Evolutionary conservation across 2,797 vertebrate genomes (phyloP).

Genomic region (Spinibarbus caldwelli): DNA sequence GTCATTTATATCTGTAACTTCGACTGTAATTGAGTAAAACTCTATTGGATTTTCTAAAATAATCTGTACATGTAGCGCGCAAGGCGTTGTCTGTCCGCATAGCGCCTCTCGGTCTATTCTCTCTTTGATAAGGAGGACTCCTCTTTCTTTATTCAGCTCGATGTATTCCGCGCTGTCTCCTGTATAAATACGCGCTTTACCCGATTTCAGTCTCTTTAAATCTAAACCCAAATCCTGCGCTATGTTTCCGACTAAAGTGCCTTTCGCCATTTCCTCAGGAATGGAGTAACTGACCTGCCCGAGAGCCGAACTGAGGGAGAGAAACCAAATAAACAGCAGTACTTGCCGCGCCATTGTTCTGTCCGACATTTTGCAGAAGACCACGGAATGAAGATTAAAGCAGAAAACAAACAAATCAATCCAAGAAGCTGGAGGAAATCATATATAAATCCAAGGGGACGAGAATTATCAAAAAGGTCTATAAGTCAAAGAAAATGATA

Average conservation of each 20-base stretch:
- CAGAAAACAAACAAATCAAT: not conserved
- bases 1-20: constrained; percentile 50
- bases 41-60: constrained; percentile 60
- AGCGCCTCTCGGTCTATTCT: constrained; percentile 73
- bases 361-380: constrained; percentile 25
- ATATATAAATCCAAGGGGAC: not conserved
- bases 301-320: constrained; percentile 44
- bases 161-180: constrained; percentile 71
- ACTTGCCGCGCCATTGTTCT: constrained; percentile 51
- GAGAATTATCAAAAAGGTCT: not conserved
- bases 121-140: constrained; percentile 64
- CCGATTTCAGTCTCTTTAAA: constrained; percentile 61
- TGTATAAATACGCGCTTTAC: constrained; percentile 68
- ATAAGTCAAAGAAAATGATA: not conserved
- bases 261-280: constrained; percentile 65
- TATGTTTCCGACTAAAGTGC: constrained; percentile 72
- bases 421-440: not conserved
- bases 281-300: constrained; percentile 62
- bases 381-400: not conserved
- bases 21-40: constrained; percentile 17
- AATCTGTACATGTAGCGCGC: constrained; percentile 69
- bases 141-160: constrained; percentile 65
- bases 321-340: constrained; percentile 45
- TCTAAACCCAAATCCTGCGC: constrained; percentile 71
- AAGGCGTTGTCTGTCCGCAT: constrained; percentile 64